A percentile compares a stretch with the other conserved stretches of the same genome.
Conservation (phyloP, 1,140 invertebrate genomes). For the Alviniconcha marisindica region DNA sequence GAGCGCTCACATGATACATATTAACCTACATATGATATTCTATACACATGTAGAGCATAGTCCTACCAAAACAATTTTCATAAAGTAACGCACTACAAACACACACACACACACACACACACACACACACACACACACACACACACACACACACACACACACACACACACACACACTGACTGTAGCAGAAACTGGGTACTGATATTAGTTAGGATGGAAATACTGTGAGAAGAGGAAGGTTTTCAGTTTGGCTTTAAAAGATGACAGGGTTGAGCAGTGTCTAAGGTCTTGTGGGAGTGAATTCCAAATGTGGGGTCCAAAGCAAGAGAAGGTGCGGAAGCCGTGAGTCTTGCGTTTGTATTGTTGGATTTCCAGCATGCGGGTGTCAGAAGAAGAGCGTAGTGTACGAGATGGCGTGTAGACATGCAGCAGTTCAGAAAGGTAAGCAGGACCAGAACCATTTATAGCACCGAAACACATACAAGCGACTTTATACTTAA, state of each 20-base stretch:
- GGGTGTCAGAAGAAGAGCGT: too few relatives aligned
- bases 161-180: conserved; percentile 7
- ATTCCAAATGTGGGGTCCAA: not conserved
- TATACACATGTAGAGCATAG: not conserved
- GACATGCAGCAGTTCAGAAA: too few relatives aligned
- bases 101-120: not conserved
- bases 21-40: not conserved
- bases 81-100: too few relatives aligned
- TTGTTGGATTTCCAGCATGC: too few relatives aligned
- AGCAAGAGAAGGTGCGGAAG: not conserved
- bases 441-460: too few relatives aligned
- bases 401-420: too few relatives aligned
- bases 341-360: not conserved
- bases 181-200: not conserved
- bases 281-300: not conserved
- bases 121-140: not conserved
- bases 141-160: not conserved
- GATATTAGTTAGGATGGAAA: not conserved
- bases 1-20: not conserved
- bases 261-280: too few relatives aligned
- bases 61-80: too few relatives aligned
- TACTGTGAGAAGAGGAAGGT: not conserved
- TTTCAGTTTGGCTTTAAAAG: not conserved
- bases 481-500: too few relatives aligned
- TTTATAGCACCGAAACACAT: too few relatives aligned